Percentiles rank a stretch among this genome's conserved stretches.
These are phyloP conservation scores for Podabrus alpinus DNA, from an alignment of 2,888 invertebrate genomes.

Conservation along the genomic window DNA sequence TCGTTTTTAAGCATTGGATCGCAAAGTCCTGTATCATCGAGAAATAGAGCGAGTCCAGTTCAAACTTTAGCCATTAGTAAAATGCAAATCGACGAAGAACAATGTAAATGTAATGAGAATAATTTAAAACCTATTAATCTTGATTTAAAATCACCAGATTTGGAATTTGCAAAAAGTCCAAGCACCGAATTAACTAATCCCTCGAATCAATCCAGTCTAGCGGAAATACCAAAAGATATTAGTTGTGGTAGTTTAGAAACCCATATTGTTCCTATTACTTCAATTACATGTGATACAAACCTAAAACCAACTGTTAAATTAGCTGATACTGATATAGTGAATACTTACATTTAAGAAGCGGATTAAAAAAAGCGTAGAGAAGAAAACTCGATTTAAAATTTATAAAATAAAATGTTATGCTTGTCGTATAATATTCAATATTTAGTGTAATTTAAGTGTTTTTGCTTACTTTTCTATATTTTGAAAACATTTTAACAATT, in stretches of 20 bases:
- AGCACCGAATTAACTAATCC: slow-evolving; percentile 49
- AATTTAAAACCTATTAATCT: not conserved
- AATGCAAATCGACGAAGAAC: slow-evolving; percentile 11
- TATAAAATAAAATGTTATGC: not conserved
- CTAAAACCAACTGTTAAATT: not conserved
- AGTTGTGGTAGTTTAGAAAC: slow-evolving; percentile 19
- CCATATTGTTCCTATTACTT: slow-evolving; percentile 2
- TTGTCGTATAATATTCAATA: not conserved
- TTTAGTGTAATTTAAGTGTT: not conserved
- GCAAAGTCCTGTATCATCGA: slow-evolving; percentile 19
- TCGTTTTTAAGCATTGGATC: slow-evolving; percentile 40
- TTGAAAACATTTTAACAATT: not conserved
- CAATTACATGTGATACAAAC: not conserved
- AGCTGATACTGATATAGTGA: not conserved
- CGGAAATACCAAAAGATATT: slow-evolving; percentile 13
- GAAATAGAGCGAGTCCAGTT: slow-evolving; percentile 15
- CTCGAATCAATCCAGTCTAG: slow-evolving; percentile 27
- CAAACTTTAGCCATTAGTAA: slow-evolving; percentile 16
- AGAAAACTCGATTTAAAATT: not conserved
- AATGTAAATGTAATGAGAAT: not conserved
- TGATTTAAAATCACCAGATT: slow-evolving; percentile 43
- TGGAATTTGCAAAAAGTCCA: slow-evolving; percentile 45
- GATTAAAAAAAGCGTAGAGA: not conserved
- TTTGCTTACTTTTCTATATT: not conserved
- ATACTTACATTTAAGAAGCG: not conserved